A percentile compares a stretch with the other conserved stretches of the same genome.
These are phyloP conservation scores for Cromileptes altivelis DNA, from an alignment of 2,113 vertebrate genomes.

Conservation along the genomic window DNA sequence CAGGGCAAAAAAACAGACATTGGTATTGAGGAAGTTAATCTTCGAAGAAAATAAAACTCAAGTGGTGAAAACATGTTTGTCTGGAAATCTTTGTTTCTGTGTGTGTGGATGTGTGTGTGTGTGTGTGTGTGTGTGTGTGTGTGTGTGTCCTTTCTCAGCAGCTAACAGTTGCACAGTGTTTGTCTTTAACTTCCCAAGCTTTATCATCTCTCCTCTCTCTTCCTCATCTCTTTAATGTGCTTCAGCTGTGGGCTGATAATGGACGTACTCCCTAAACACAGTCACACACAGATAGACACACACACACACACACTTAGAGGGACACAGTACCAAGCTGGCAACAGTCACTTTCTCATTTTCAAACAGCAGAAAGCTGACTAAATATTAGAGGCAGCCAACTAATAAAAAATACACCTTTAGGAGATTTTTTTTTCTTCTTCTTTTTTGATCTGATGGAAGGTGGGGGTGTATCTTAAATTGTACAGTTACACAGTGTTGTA, in stretches of 20 bases:
- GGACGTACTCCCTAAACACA: conserved; percentile 17
- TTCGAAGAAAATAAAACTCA: neutral
- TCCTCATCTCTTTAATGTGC: conserved; percentile 36
- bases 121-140: neutral
- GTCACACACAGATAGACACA: neutral
- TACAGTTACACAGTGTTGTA: conserved; percentile 26
- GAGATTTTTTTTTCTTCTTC: neutral
- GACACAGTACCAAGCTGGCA: neutral
- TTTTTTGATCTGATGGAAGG: neutral
- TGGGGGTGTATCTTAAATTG: conserved; percentile 36
- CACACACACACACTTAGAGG: neutral
- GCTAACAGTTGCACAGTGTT: conserved; percentile 31
- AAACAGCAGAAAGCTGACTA: conserved; percentile 26
- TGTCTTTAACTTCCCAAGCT: conserved; percentile 21
- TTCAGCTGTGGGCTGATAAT: conserved; percentile 64
- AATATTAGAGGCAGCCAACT: conserved; percentile 13
- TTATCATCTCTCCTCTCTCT: conserved; percentile 36
- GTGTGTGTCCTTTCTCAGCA: conserved; percentile 24
- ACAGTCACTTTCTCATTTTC: conserved; percentile 29
- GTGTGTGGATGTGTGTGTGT: too few species aligned
- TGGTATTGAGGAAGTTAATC: neutral
- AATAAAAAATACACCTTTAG: conserved; percentile 9
- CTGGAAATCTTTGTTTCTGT: conserved; percentile 1
- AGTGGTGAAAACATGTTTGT: conserved; percentile 23
- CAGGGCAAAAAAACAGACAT: neutral